These are phyloP conservation scores for Turritopsis rubra DNA, from an alignment of 30 jellyfish, hydroid and myxozoan genomes.

Conservation along the genomic window DNA sequence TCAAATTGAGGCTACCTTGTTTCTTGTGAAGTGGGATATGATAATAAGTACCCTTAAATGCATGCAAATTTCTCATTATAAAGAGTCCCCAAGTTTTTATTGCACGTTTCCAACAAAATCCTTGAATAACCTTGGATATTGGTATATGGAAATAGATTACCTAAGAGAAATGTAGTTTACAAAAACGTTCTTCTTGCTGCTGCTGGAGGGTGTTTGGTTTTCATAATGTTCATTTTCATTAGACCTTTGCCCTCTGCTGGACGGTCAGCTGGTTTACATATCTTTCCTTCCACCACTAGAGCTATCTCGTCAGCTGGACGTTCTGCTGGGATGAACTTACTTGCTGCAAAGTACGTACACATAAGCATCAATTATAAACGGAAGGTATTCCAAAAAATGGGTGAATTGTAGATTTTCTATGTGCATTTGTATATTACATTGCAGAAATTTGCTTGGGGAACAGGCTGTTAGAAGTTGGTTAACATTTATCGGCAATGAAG, in stretches of 20 bases:
- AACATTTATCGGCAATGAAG: constrained; percentile 45
- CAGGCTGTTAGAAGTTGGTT: constrained; percentile 69
- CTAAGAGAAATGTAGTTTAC: background rate
- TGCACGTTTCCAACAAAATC: no score
- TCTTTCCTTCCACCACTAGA: constrained; percentile 5
- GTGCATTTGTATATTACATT: background rate
- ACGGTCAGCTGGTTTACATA: background rate
- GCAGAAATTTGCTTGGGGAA: constrained; percentile 53
- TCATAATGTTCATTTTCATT: background rate
- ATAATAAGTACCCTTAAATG: no score
- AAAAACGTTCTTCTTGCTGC: no score
- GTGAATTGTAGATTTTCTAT: background rate
- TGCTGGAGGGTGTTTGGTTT: background rate
- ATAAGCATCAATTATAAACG: no score
- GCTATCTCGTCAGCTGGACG: constrained; percentile 17
- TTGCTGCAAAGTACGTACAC: constrained; percentile 26
- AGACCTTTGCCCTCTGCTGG: background rate
- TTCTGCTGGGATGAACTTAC: constrained; percentile 3
- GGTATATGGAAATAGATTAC: no score
- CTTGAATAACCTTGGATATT: no score
- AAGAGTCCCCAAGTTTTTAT: no score
- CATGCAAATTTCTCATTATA: no score
- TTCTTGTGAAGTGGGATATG: no score
- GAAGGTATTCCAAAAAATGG: no score
- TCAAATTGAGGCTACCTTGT: no score